Conservation (phyloP, 2,797 vertebrate species). For the Anomalospiza imberbis region DNA sequence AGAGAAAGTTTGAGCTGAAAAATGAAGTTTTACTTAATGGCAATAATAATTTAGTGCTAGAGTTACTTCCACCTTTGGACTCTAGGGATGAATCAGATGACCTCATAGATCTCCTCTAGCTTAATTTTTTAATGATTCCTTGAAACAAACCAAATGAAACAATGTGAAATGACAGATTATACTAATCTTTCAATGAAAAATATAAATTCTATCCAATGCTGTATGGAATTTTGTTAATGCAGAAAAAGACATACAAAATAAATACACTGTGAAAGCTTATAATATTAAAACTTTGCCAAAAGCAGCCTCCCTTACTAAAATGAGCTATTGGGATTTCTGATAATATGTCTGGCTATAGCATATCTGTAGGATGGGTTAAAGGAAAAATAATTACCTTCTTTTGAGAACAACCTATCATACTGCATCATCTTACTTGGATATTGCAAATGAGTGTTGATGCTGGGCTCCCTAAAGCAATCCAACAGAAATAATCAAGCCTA, state of each 20-base stretch:
- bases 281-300: neutral
- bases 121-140: neutral
- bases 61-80: neutral
- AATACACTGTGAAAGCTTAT: neutral
- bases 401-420: neutral
- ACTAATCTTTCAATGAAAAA: conserved; percentile 4
- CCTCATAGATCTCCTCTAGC: neutral
- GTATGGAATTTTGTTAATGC: neutral
- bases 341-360: neutral
- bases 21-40: neutral
- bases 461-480: conserved; percentile 39
- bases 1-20: neutral
- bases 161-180: neutral
- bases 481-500: conserved; percentile 37
- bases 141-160: neutral
- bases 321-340: neutral
- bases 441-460: conserved; percentile 7
- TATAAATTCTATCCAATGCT: neutral
- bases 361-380: conserved; percentile 8
- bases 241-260: neutral
- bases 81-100: neutral
- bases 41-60: neutral
- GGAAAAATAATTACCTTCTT: neutral
- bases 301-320: neutral
- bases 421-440: neutral